phyloP scores from a whole-genome alignment of 1,140 invertebrate genomes.

The Sogatella furcifera region DNA sequence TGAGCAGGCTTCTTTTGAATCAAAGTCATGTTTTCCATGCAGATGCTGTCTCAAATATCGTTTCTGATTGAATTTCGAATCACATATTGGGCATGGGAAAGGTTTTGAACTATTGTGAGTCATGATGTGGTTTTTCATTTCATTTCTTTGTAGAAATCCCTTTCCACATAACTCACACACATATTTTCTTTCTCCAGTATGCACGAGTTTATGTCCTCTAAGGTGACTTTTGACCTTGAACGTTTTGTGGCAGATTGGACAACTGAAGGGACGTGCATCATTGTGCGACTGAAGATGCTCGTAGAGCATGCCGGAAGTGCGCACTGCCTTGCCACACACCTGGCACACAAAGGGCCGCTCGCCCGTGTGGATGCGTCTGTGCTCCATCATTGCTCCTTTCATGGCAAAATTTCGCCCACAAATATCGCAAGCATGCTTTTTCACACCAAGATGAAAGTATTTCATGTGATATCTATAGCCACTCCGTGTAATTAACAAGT shows the following conservation, averaged over 20 bases:
- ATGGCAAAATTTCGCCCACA: slow-evolving; percentile 40
- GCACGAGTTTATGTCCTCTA: slow-evolving; percentile 39
- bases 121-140: slow-evolving; percentile 37
- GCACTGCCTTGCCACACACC: slow-evolving; percentile 44
- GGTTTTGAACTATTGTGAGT: slow-evolving; percentile 42
- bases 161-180: slow-evolving; percentile 40
- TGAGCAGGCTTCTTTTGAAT: too few species aligned
- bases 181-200: slow-evolving; percentile 26
- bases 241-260: slow-evolving; percentile 43
- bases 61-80: slow-evolving; percentile 40
- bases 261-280: slow-evolving; percentile 51
- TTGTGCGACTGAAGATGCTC: slow-evolving; percentile 45
- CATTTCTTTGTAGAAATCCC: slow-evolving; percentile 38
- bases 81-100: slow-evolving; percentile 40
- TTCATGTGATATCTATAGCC: slow-evolving; percentile 12
- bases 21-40: too few species aligned
- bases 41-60: slow-evolving; percentile 32
- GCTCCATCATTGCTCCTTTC: slow-evolving; percentile 35
- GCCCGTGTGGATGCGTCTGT: slow-evolving; percentile 45
- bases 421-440: slow-evolving; percentile 41
- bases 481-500: slow-evolving; percentile 26
- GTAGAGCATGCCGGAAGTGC: slow-evolving; percentile 41
- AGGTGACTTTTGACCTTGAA: slow-evolving; percentile 22
- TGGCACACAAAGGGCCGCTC: slow-evolving; percentile 49
- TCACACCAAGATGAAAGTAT: slow-evolving; percentile 30